Percentiles rank a stretch among this genome's conserved stretches.
phyloP scores from a whole-genome alignment of 2,888 invertebrate genomes.

The Pasiphila rectangulata region DNA sequence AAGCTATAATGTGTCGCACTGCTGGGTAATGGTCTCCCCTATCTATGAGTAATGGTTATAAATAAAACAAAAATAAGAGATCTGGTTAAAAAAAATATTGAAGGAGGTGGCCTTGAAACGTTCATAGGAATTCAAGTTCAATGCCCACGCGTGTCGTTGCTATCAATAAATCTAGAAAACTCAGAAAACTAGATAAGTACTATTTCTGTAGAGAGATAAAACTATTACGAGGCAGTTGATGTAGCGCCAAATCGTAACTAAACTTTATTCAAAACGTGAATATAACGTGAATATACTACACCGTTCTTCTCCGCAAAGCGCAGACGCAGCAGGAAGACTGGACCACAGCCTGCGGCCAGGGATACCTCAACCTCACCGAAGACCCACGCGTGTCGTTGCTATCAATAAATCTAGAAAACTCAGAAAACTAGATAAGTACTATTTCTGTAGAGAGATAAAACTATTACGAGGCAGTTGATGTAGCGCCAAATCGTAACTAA shows the following conservation, averaged over 20 bases:
- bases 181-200: conserved; percentile 4
- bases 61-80: too few species aligned
- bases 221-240: conserved; percentile 4
- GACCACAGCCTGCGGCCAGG: conserved; percentile 65
- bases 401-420: conserved; percentile 30
- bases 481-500: background rate
- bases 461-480: conserved; percentile 3
- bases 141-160: conserved; percentile 31
- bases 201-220: conserved; percentile 1
- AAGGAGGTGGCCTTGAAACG: too few species aligned
- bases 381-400: conserved; percentile 41
- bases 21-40: too few species aligned
- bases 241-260: background rate
- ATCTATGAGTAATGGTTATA: too few species aligned
- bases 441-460: conserved; percentile 1
- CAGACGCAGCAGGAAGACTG: conserved; percentile 59
- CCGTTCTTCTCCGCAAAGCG: conserved; percentile 54
- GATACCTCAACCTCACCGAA: conserved; percentile 66
- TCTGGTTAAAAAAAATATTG: too few species aligned
- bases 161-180: conserved; percentile 30
- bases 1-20: too few species aligned
- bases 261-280: background rate
- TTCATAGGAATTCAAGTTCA: conserved; percentile 45
- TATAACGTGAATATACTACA: conserved; percentile 59
- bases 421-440: conserved; percentile 4